These are phyloP conservation scores for Homarus americanus DNA, from an alignment of 1,140 invertebrate species.

Conservation along the genomic window DNA sequence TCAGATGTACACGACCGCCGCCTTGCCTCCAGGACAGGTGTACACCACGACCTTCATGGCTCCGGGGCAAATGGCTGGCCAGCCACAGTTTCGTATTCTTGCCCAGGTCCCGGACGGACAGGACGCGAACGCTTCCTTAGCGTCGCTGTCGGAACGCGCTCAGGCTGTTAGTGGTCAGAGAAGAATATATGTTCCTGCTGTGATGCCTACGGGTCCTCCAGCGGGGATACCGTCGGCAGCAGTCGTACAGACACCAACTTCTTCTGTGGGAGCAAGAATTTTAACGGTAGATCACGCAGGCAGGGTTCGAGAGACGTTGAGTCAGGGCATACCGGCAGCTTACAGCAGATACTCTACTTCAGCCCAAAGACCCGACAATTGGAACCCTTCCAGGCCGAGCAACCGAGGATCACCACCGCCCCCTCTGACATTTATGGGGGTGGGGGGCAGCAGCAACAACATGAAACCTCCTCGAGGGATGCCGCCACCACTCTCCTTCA, in stretches of 20 bases:
- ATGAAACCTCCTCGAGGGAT: neutral
- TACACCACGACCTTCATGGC: neutral
- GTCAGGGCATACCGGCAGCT: neutral
- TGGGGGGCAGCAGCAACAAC: neutral
- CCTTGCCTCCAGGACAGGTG: neutral
- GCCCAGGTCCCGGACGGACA: neutral
- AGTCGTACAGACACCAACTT: neutral
- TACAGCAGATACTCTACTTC: neutral
- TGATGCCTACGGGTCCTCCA: neutral
- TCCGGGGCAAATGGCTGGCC: neutral
- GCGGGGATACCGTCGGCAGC: neutral
- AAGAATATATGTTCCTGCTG: neutral
- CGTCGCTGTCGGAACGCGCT: neutral
- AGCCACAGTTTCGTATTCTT: neutral
- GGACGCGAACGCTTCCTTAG: neutral
- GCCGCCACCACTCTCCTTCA: neutral
- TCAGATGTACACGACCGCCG: neutral
- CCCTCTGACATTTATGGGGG: neutral
- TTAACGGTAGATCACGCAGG: neutral
- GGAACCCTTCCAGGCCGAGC: neutral
- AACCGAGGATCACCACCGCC: neutral
- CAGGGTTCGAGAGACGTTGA: constrained; percentile 11
- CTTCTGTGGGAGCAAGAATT: neutral
- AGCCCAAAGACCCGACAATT: neutral
- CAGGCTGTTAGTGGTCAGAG: neutral